phyloP scores from a whole-genome alignment of 2,797 vertebrate genomes.

The Tachyglossus aculeatus region DNA sequence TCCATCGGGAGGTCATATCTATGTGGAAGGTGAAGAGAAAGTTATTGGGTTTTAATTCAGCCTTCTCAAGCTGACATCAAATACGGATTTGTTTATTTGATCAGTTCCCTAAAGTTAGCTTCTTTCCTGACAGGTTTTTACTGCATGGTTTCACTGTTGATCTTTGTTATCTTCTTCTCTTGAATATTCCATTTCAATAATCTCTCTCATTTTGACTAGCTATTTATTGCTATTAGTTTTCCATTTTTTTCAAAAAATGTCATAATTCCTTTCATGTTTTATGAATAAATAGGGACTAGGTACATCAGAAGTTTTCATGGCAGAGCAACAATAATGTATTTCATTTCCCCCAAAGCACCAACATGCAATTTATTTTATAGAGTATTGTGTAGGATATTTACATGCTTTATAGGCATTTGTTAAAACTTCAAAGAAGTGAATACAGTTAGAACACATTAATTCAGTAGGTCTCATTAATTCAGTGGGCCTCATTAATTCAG shows the following conservation, averaged over 20 bases:
- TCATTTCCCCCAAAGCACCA: no score
- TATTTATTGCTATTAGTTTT: neutral
- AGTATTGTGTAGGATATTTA: no score
- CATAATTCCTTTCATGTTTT: neutral
- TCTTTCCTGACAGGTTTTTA: neutral
- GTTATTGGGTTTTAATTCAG: neutral
- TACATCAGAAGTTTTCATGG: neutral
- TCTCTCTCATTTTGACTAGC: neutral
- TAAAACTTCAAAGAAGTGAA: no score
- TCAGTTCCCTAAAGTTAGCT: neutral
- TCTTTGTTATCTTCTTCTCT: neutral
- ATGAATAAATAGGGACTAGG: neutral
- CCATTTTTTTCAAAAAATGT: neutral
- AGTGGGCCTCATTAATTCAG: no score
- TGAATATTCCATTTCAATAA: neutral
- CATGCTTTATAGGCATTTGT: no score
- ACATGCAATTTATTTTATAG: no score
- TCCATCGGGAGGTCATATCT: conserved; percentile 43
- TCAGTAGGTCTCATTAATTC: no score
- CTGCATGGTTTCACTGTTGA: neutral
- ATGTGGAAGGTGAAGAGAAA: conserved; percentile 34
- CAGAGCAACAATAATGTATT: no score
- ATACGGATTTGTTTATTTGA: conserved; percentile 1
- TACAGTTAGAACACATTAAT: no score
- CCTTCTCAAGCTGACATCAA: conserved; percentile 5